Conservation (phyloP, 2,113 vertebrate species). For the Cephalopholis sonnerati region DNA sequence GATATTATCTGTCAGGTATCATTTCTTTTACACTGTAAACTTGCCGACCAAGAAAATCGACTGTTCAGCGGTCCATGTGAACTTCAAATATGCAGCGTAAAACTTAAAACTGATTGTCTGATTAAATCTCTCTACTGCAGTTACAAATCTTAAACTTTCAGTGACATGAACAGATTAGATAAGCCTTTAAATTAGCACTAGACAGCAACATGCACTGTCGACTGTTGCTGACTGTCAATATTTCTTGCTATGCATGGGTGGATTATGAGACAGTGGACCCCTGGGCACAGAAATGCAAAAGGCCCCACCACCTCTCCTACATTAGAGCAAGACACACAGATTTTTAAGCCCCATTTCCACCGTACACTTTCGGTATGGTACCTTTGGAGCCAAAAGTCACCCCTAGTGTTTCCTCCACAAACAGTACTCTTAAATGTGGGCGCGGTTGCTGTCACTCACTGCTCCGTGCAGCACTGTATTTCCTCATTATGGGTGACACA, state of each 20-base stretch:
- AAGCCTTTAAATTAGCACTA: not conserved
- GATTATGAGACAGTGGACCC: too few relatives aligned
- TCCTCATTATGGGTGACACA: too few relatives aligned
- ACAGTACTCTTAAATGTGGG: too few relatives aligned
- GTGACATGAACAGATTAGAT: slow-evolving; percentile 15
- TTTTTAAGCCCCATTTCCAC: too few relatives aligned
- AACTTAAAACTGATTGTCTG: not conserved
- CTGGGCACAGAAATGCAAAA: too few relatives aligned
- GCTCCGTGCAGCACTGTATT: too few relatives aligned
- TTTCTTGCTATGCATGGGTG: not conserved
- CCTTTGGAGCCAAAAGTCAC: too few relatives aligned
- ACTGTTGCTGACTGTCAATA: slow-evolving; percentile 9
- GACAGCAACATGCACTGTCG: not conserved
- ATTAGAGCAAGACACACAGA: too few relatives aligned
- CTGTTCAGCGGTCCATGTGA: not conserved
- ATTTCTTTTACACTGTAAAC: slow-evolving; percentile 42
- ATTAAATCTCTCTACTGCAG: slow-evolving; percentile 17
- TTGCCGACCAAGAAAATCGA: slow-evolving; percentile 13
- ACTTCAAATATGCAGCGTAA: not conserved
- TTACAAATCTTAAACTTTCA: not conserved
- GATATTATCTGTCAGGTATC: slow-evolving; percentile 61
- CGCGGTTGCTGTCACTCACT: too few relatives aligned
- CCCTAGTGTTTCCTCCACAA: too few relatives aligned
- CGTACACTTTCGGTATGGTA: too few relatives aligned
- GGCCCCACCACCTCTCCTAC: too few relatives aligned